phyloP scores from a whole-genome alignment of 2,113 vertebrate genomes.

The Osmerus mordax region DNA sequence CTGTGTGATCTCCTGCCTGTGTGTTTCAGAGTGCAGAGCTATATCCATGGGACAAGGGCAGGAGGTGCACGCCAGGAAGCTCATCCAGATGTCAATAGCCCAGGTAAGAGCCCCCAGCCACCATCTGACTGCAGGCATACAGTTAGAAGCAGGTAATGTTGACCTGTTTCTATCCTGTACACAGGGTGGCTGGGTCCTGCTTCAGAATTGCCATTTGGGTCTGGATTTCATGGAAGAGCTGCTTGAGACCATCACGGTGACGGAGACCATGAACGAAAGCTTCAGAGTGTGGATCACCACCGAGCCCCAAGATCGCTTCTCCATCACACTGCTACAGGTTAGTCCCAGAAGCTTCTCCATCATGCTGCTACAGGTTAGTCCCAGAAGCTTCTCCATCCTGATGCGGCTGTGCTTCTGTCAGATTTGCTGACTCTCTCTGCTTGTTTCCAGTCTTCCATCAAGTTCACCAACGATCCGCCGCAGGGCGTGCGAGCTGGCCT shows the following conservation, averaged over 20 bases:
- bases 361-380: background rate
- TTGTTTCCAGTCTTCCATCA: slow-evolving; percentile 67
- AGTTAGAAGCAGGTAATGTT: background rate
- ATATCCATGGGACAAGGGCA: slow-evolving; percentile 88
- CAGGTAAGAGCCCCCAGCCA: slow-evolving; percentile 60
- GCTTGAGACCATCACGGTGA: slow-evolving; percentile 73
- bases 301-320: slow-evolving; percentile 76
- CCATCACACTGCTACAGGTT: slow-evolving; percentile 82
- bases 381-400: background rate
- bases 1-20: background rate
- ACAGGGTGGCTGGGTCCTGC: slow-evolving; percentile 86
- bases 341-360: background rate
- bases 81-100: slow-evolving; percentile 78
- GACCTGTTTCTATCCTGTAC: background rate
- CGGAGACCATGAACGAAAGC: slow-evolving; percentile 67
- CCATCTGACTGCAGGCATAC: background rate
- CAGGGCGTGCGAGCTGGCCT: slow-evolving; percentile 84
- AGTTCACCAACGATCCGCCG: slow-evolving; percentile 83
- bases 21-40: slow-evolving; percentile 38
- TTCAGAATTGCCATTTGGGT: slow-evolving; percentile 88
- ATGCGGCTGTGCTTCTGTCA: too few relatives aligned
- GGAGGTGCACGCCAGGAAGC: slow-evolving; percentile 82
- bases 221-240: slow-evolving; percentile 85
- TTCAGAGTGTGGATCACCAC: slow-evolving; percentile 89
- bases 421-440: slow-evolving; percentile 7